Conservation (phyloP, 2,888 invertebrate species). For the Andrena chrysosceles region DNA sequence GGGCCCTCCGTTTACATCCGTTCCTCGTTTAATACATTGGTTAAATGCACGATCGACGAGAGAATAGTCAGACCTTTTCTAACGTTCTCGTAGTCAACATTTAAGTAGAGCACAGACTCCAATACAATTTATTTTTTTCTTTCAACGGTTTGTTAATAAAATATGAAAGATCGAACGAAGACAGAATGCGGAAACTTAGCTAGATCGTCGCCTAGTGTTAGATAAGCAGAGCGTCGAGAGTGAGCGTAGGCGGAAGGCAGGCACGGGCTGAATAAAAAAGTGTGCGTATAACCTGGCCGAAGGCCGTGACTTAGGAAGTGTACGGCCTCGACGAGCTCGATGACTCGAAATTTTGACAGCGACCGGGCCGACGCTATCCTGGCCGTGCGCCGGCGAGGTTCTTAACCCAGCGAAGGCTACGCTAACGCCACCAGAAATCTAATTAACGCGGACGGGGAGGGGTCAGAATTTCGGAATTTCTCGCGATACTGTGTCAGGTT, state of each 20-base stretch:
- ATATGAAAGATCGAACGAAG: neutral
- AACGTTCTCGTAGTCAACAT: slow-evolving; percentile 13
- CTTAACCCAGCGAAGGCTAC: slow-evolving; percentile 56
- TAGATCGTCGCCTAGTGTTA: neutral
- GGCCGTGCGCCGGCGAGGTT: slow-evolving; percentile 41
- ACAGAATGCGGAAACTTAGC: slow-evolving; percentile 25
- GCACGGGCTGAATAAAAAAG: slow-evolving; percentile 52
- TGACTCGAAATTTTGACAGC: slow-evolving; percentile 46
- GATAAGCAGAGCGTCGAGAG: slow-evolving; percentile 15
- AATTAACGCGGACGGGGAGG: neutral
- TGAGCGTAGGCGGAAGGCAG: slow-evolving; percentile 50
- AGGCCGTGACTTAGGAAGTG: slow-evolving; percentile 54
- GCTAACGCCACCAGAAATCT: slow-evolving; percentile 27
- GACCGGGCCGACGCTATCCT: slow-evolving; percentile 46
- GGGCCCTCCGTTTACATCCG: slow-evolving; percentile 67
- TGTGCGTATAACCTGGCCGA: slow-evolving; percentile 45
- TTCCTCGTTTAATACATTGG: slow-evolving; percentile 60
- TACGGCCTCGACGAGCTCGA: slow-evolving; percentile 52
- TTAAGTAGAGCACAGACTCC: neutral
- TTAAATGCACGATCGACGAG: slow-evolving; percentile 66
- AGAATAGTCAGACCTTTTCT: slow-evolving; percentile 35
- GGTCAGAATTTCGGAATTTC: slow-evolving; percentile 32
- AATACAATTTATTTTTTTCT: neutral
- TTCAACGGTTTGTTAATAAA: neutral
- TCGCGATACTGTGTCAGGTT: slow-evolving; percentile 28